phyloP scores from a whole-genome alignment of 64 coral and sea anemone genomes.

The Hydrozoanthus tunicans region DNA sequence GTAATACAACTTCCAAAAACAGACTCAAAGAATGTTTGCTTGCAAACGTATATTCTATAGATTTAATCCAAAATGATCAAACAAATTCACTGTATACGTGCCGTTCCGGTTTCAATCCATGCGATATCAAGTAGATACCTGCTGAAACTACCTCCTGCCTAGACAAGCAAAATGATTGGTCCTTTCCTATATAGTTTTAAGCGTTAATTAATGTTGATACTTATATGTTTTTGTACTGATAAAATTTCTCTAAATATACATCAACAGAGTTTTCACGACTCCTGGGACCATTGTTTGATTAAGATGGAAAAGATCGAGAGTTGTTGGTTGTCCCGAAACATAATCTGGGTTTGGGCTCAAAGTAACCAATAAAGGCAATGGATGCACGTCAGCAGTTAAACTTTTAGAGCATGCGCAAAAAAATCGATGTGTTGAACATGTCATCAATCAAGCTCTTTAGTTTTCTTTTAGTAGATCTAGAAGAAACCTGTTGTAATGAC shows the following conservation, averaged over 20 bases:
- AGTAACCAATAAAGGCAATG: not conserved
- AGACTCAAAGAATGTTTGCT: no score
- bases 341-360: no score
- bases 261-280: slow-evolving; percentile 34
- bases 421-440: not conserved
- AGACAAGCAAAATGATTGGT: no score
- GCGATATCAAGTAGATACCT: no score
- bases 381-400: not conserved
- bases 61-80: no score
- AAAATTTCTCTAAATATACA: not conserved
- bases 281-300: slow-evolving; percentile 19
- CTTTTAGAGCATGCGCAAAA: not conserved
- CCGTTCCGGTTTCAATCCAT: no score
- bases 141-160: no score
- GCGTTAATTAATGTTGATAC: not conserved
- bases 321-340: not conserved
- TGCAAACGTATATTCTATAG: no score
- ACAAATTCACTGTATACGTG: no score
- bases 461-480: not conserved
- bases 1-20: no score
- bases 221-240: not conserved
- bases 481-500: not conserved
- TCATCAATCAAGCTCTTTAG: no score
- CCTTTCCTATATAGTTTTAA: not conserved
- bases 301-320: not conserved